A percentile compares a stretch with the other conserved stretches of the same genome.
These are phyloP conservation scores for Alosa sapidissima DNA, from an alignment of 2,797 vertebrate species.

Conservation along the genomic window DNA sequence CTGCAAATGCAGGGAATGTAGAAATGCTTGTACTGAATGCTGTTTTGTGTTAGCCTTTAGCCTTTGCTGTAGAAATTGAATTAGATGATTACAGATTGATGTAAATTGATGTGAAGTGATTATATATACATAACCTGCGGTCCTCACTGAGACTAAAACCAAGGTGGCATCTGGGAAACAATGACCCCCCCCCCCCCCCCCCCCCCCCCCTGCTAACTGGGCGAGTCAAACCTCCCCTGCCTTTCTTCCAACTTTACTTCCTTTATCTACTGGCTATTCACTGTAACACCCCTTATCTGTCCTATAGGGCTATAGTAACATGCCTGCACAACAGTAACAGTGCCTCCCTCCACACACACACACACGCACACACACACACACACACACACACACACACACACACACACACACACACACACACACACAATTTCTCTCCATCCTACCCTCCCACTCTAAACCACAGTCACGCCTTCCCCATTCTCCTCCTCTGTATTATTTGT, in stretches of 20 bases:
- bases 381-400: background rate
- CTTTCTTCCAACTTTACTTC: conserved; percentile 43
- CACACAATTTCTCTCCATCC: background rate
- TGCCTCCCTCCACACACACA: background rate
- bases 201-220: background rate
- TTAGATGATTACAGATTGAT: conserved; percentile 12
- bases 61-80: conserved; percentile 47
- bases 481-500: conserved; percentile 64
- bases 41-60: conserved; percentile 34
- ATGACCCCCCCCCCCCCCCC: background rate
- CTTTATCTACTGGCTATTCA: background rate
- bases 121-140: conserved; percentile 45
- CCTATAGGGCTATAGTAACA: background rate
- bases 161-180: conserved; percentile 61
- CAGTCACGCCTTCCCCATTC: conserved; percentile 60
- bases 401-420: background rate
- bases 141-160: conserved; percentile 69
- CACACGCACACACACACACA: background rate
- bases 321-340: background rate
- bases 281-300: background rate
- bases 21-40: background rate
- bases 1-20: background rate
- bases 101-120: conserved; percentile 45
- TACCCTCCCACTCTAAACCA: conserved; percentile 39
- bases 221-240: background rate